Evolutionary conservation across 2,888 invertebrate species (phyloP).

Genomic region (Noctua janthina): DNA sequence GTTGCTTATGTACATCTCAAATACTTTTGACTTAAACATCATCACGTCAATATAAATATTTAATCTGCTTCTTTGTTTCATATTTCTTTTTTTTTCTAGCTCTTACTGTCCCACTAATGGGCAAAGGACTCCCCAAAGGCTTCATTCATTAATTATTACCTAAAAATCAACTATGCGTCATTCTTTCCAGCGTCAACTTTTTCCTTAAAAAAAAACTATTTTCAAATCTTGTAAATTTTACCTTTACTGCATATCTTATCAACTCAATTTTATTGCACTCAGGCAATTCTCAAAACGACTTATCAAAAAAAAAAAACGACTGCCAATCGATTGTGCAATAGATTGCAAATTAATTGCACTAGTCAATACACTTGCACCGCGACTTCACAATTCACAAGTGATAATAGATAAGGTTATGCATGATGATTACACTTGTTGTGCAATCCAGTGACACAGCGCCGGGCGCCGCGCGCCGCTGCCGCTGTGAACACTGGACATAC

Average conservation of each 20-base stretch:
- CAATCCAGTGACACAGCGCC: slow-evolving; percentile 46
- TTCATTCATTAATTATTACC: background rate
- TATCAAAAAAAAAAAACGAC: slow-evolving; percentile 1
- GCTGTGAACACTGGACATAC: background rate
- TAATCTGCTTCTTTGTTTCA: too few relatives aligned
- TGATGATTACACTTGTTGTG: slow-evolving; percentile 55
- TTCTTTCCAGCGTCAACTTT: background rate
- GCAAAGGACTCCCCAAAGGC: too few relatives aligned
- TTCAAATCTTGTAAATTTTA: background rate
- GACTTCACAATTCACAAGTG: background rate
- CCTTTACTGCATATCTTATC: background rate
- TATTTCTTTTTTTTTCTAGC: background rate
- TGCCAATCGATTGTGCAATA: slow-evolving; percentile 11
- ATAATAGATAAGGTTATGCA: slow-evolving; percentile 9
- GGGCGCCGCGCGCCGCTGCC: background rate
- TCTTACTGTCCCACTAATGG: too few relatives aligned
- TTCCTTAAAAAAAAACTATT: background rate
- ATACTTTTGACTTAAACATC: too few relatives aligned
- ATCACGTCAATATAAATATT: too few relatives aligned
- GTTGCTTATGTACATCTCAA: too few relatives aligned
- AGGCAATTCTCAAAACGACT: background rate
- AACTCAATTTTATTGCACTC: background rate
- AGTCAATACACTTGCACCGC: background rate
- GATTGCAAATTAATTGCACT: background rate
- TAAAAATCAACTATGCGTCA: background rate